phyloP scores from a whole-genome alignment of 2,113 vertebrate genomes.

The Trichechus manatus region DNA sequence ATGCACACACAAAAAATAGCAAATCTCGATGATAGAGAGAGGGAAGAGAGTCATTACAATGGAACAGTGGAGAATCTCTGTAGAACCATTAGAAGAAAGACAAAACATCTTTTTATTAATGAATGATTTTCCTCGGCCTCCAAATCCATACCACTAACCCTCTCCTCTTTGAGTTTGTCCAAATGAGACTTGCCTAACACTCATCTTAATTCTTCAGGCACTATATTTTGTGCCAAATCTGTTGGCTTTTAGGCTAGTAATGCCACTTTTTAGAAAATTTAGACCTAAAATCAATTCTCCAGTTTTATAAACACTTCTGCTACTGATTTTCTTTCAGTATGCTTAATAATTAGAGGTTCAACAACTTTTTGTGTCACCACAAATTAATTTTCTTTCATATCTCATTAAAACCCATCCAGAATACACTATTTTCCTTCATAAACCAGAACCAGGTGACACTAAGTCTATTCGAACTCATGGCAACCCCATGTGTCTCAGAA shows the following conservation, averaged over 20 bases:
- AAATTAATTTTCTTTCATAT: slow-evolving; percentile 33
- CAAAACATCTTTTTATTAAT: neutral
- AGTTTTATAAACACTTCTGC: neutral
- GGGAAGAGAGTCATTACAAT: neutral
- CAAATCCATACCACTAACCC: neutral
- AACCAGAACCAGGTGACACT: neutral
- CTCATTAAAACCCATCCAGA: neutral
- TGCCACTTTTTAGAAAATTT: slow-evolving; percentile 29
- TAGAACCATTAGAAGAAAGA: neutral
- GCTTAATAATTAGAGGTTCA: neutral
- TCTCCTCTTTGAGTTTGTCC: neutral
- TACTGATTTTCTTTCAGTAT: neutral
- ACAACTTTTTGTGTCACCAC: neutral
- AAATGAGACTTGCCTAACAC: neutral
- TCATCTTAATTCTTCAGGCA: neutral
- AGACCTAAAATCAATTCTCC: neutral
- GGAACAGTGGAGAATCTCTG: neutral
- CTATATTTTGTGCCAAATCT: neutral
- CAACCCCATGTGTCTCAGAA: neutral
- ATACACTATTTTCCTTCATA: neutral
- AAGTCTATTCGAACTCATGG: neutral
- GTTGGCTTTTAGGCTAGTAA: neutral
- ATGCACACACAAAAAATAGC: neutral
- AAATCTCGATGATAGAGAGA: neutral
- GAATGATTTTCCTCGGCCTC: neutral